Evolutionary conservation across 2,113 vertebrate species (phyloP).

Genomic region (Antechinus flavipes): DNA sequence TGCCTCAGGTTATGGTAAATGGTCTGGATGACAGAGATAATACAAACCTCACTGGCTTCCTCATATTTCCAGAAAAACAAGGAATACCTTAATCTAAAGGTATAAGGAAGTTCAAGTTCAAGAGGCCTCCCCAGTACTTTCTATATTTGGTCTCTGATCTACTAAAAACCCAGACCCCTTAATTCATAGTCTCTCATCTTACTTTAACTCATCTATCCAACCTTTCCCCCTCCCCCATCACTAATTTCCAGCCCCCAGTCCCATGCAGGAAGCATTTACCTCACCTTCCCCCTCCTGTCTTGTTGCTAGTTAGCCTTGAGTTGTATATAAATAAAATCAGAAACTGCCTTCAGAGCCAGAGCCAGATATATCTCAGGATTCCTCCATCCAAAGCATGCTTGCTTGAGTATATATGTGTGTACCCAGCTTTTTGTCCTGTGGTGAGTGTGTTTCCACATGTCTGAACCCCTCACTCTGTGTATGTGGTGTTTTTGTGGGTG

Average conservation of each 20-base stretch:
- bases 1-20: not conserved
- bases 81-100: not conserved
- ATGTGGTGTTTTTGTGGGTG: not conserved
- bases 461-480: not conserved
- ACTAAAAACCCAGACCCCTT: not conserved
- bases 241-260: not conserved
- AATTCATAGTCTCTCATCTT: not conserved
- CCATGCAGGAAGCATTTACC: not conserved
- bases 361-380: not conserved
- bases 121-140: not conserved
- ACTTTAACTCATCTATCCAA: not conserved
- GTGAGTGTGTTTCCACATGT: slow-evolving; percentile 24
- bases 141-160: not conserved
- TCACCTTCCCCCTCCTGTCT: not conserved
- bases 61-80: not conserved
- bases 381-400: not conserved
- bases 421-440: slow-evolving; percentile 11
- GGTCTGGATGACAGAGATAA: not conserved
- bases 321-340: not conserved
- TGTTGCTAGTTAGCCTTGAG: not conserved
- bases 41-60: not conserved
- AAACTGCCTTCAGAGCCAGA: not conserved
- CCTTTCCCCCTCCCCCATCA: not conserved
- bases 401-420: not conserved
- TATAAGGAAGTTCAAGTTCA: not conserved